phyloP scores from a whole-genome alignment of 1,140 invertebrate genomes.

The Drosophila punjabiensis region DNA sequence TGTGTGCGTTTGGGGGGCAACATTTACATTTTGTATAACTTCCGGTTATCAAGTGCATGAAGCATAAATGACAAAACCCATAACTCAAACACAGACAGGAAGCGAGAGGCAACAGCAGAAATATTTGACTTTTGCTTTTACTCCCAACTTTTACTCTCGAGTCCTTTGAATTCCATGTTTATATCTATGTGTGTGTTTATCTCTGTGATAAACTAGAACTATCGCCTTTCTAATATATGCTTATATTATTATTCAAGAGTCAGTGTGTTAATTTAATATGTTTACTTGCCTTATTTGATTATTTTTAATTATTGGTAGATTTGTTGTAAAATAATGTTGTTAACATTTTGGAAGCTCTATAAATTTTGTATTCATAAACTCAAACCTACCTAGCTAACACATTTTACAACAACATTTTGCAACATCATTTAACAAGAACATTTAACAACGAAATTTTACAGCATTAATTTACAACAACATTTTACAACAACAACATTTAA shows the following conservation, averaged over 20 bases:
- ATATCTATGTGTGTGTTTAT: not conserved
- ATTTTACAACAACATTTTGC: no score
- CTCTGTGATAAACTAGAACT: slow-evolving; percentile 2
- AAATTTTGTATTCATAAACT: no score
- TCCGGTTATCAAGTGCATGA: slow-evolving; percentile 46
- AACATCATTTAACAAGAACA: no score
- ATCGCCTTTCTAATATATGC: not conserved
- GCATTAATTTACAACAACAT: no score
- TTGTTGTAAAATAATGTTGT: not conserved
- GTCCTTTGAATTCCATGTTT: slow-evolving; percentile 17
- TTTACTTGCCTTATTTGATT: not conserved
- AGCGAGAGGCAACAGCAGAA: slow-evolving; percentile 5
- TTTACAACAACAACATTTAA: no score
- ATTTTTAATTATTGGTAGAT: not conserved
- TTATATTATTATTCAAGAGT: not conserved
- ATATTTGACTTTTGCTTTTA: slow-evolving; percentile 47
- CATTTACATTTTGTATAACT: slow-evolving; percentile 68
- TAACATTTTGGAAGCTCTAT: no score
- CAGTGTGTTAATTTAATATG: not conserved
- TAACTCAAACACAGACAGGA: slow-evolving; percentile 55
- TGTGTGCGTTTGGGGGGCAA: slow-evolving; percentile 7
- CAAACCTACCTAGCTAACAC: no score
- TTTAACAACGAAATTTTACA: no score
- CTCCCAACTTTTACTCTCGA: slow-evolving; percentile 31
- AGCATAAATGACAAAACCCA: slow-evolving; percentile 56